These are phyloP conservation scores for Ooceraea biroi DNA, from an alignment of 1,140 invertebrate genomes.

Conservation along the genomic window DNA sequence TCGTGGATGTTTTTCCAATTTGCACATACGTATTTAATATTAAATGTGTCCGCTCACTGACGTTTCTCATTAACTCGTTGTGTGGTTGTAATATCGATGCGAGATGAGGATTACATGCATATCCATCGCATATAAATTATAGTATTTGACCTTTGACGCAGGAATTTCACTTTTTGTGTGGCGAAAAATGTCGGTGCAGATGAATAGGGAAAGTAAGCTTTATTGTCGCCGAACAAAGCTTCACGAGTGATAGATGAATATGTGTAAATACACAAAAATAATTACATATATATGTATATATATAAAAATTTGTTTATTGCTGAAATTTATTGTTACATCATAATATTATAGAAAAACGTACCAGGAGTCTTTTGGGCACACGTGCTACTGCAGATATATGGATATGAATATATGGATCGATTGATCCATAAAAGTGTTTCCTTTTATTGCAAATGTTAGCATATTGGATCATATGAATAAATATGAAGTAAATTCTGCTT, in stretches of 20 bases:
- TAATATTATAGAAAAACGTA: no score
- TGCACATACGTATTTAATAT: neutral
- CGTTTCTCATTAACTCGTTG: neutral
- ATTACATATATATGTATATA: neutral
- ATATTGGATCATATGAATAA: slow-evolving; percentile 14
- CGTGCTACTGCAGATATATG: no score
- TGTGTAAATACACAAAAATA: neutral
- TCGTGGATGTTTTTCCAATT: neutral
- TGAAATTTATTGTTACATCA: no score
- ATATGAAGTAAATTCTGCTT: slow-evolving; percentile 13
- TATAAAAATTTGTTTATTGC: no score
- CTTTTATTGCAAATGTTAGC: neutral
- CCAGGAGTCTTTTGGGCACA: no score
- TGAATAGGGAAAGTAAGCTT: neutral
- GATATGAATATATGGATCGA: no score
- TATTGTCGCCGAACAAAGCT: neutral
- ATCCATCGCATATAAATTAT: neutral
- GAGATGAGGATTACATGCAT: neutral
- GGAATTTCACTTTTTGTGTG: slow-evolving; percentile 43
- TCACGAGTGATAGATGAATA: neutral
- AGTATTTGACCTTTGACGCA: neutral
- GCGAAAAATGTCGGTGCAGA: neutral
- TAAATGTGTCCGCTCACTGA: neutral
- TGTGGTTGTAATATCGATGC: neutral
- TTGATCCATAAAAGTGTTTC: no score